phyloP scores from a whole-genome alignment of 2,113 vertebrate species.

The Accipiter virgatus region DNA sequence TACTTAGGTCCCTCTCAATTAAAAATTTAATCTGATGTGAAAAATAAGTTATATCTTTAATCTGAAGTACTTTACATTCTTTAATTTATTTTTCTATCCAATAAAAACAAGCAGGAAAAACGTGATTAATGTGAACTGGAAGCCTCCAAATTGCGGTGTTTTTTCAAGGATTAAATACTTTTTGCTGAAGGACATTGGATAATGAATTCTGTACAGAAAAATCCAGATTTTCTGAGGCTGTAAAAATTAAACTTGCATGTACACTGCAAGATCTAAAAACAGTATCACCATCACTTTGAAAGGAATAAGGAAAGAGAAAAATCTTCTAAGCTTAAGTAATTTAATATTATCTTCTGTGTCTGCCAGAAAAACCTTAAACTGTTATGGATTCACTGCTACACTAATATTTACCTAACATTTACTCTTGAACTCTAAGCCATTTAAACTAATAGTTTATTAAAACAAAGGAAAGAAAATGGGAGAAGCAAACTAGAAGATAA shows the following conservation, averaged over 20 bases:
- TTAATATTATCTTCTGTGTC: not conserved
- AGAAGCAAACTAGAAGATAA: not conserved
- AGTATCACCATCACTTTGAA: not conserved
- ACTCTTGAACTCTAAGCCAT: not conserved
- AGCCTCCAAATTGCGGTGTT: not conserved
- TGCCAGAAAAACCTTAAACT: not conserved
- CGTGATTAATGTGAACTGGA: not conserved
- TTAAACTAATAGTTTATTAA: not conserved
- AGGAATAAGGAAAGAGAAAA: not conserved
- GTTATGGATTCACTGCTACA: not conserved
- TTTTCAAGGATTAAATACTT: not conserved
- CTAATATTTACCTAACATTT: not conserved
- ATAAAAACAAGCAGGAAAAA: not conserved
- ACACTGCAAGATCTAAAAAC: not conserved
- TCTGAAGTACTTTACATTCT: not conserved
- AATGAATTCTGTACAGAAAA: not conserved
- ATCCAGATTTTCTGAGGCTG: not conserved
- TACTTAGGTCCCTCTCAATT: not conserved
- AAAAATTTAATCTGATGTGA: not conserved
- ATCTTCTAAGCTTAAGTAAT: not conserved
- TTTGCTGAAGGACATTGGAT: not conserved
- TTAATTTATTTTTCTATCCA: not conserved
- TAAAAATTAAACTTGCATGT: not conserved
- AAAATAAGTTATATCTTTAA: not conserved
- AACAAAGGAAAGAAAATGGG: not conserved